Conservation (phyloP, 2,888 invertebrate genomes). For the Bellardia bayeri region DNA sequence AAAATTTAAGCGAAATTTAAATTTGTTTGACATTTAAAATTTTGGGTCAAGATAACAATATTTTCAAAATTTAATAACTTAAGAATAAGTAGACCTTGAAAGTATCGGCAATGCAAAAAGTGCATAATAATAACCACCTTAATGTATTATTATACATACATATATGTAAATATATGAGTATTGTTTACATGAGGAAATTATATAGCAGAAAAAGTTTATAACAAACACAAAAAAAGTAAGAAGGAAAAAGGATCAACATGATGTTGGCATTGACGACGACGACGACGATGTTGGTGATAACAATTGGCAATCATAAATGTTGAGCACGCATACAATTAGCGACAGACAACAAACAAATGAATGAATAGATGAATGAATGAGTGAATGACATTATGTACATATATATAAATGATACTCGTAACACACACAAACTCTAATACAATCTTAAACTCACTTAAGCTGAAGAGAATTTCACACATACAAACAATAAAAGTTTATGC, state of each 20-base stretch:
- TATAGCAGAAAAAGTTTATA: background rate
- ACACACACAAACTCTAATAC: background rate
- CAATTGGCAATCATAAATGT: conserved; percentile 71
- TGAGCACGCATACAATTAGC: conserved; percentile 74
- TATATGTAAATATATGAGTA: background rate
- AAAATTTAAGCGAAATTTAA: too few species aligned
- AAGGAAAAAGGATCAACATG: conserved; percentile 9
- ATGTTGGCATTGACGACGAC: background rate
- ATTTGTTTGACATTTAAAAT: too few species aligned
- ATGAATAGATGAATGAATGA: conserved; percentile 38
- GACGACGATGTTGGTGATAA: conserved; percentile 1
- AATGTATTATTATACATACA: background rate
- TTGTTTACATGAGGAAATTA: conserved; percentile 22
- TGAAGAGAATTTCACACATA: conserved; percentile 37
- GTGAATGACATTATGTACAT: conserved; percentile 46
- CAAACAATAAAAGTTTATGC: conserved; percentile 29
- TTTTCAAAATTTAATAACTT: too few species aligned
- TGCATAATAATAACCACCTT: background rate
- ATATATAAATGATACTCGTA: conserved; percentile 18
- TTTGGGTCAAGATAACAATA: too few species aligned
- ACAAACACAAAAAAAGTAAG: conserved; percentile 16
- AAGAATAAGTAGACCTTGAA: too few species aligned
- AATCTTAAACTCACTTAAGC: conserved; percentile 9
- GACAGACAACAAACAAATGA: conserved; percentile 62
- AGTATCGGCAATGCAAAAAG: too few species aligned